phyloP scores from a whole-genome alignment of 2,888 invertebrate genomes.

The Cheilosia vernalis region DNA sequence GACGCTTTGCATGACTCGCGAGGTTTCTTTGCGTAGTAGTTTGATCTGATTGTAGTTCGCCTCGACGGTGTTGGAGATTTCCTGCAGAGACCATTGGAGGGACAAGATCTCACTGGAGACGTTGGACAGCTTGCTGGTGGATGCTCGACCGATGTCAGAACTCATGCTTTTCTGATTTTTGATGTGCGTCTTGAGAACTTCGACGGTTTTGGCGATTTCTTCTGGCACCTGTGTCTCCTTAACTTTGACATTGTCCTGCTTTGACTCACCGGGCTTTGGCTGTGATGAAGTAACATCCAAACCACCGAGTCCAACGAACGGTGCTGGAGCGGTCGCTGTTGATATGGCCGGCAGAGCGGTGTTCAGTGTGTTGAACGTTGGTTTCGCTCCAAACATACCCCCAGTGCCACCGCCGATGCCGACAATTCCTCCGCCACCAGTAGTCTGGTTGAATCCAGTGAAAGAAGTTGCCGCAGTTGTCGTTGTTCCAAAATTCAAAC shows the following conservation, averaged over 20 bases:
- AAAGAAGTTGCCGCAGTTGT: conserved; percentile 80
- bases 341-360: conserved; percentile 71
- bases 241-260: conserved; percentile 81
- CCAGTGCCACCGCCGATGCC: conserved; percentile 62
- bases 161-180: conserved; percentile 93
- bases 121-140: conserved; percentile 82
- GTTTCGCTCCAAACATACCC: conserved; percentile 79
- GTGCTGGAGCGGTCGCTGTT: conserved; percentile 77
- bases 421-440: conserved; percentile 55
- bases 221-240: conserved; percentile 87
- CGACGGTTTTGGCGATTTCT: conserved; percentile 90
- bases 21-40: conserved; percentile 88
- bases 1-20: conserved; percentile 88
- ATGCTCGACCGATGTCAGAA: conserved; percentile 91
- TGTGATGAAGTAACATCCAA: conserved; percentile 82
- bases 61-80: conserved; percentile 82
- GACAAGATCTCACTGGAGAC: conserved; percentile 81
- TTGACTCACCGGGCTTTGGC: conserved; percentile 81
- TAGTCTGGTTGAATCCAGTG: conserved; percentile 47
- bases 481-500: conserved; percentile 80
- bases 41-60: conserved; percentile 82
- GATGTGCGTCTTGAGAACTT: conserved; percentile 91
- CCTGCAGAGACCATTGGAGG: conserved; percentile 80
- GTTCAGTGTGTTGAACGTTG: conserved; percentile 68
- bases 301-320: conserved; percentile 82